These are phyloP conservation scores for Hanleya hanleyi DNA, from an alignment of 2,888 invertebrate genomes.

Conservation along the genomic window DNA sequence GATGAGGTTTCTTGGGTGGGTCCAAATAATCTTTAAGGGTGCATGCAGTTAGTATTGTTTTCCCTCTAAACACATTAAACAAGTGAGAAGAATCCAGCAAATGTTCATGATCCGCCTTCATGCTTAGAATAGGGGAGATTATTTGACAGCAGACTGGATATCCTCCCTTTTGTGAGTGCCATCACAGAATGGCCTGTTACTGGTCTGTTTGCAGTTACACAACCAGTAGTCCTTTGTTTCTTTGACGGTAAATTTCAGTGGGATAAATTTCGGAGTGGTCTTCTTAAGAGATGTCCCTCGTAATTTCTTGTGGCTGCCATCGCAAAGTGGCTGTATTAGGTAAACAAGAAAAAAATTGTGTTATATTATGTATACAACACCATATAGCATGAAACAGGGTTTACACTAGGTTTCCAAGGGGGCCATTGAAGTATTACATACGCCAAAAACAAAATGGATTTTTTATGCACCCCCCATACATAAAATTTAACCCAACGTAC, in stretches of 20 bases:
- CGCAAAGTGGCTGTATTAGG: conserved; percentile 88
- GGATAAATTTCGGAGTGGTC: conserved; percentile 80
- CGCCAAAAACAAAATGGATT: too few relatives aligned
- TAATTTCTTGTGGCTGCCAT: conserved; percentile 88
- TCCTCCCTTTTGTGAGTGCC: conserved; percentile 84
- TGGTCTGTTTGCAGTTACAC: conserved; percentile 98
- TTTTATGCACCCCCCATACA: too few relatives aligned
- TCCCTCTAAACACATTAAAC: too few relatives aligned
- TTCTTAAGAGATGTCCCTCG: conserved; percentile 77
- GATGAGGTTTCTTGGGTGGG: too few relatives aligned
- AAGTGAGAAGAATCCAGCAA: too few relatives aligned
- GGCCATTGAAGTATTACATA: too few relatives aligned
- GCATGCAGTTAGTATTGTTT: too few relatives aligned
- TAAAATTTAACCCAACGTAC: too few relatives aligned
- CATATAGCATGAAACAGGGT: neutral
- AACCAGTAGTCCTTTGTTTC: conserved; percentile 95
- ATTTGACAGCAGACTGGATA: conserved; percentile 43
- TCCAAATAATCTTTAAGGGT: too few relatives aligned
- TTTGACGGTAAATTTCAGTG: conserved; percentile 87
- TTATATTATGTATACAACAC: neutral
- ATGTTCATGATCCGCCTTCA: too few relatives aligned
- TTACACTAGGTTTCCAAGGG: neutral
- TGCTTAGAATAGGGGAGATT: too few relatives aligned
- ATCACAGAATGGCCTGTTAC: conserved; percentile 96
- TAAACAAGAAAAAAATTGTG: conserved; percentile 6